These are phyloP conservation scores for Acronicta psi DNA, from an alignment of 2,888 invertebrate genomes.

Conservation along the genomic window DNA sequence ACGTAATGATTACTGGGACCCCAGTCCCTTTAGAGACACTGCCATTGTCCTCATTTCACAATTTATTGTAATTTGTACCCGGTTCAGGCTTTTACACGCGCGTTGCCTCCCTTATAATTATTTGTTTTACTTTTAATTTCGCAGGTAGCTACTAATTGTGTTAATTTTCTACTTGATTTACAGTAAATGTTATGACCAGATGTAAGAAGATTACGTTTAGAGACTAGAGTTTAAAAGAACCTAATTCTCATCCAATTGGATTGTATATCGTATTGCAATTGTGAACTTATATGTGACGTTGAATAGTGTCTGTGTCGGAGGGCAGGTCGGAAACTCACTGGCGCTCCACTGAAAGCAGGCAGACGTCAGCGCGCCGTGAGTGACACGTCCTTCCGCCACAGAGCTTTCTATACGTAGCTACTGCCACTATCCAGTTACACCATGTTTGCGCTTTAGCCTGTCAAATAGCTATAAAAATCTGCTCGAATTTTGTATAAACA, in stretches of 20 bases:
- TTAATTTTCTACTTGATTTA: conserved; percentile 39
- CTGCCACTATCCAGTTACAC: conserved; percentile 69
- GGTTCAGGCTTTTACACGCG: conserved; percentile 49
- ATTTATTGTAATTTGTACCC: conserved; percentile 57
- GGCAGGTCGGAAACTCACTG: conserved; percentile 81
- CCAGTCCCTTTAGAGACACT: conserved; percentile 60
- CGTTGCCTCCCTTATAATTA: conserved; percentile 32
- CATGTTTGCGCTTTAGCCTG: conserved; percentile 59
- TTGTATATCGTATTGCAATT: conserved; percentile 55
- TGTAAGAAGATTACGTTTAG: conserved; percentile 1
- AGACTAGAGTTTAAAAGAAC: conserved; percentile 8
- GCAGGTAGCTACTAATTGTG: conserved; percentile 41
- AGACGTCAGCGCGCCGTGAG: conserved; percentile 78
- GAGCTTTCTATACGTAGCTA: conserved; percentile 70
- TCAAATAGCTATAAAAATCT: conserved; percentile 57
- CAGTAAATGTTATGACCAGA: conserved; percentile 21
- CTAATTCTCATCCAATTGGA: conserved; percentile 22
- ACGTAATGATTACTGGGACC: conserved; percentile 64
- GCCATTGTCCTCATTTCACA: conserved; percentile 58
- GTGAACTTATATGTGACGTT: conserved; percentile 63
- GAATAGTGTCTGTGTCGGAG: conserved; percentile 75
- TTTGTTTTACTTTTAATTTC: conserved; percentile 47
- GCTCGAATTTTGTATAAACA: conserved; percentile 23
- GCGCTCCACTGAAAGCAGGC: conserved; percentile 80
- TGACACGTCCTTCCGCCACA: conserved; percentile 85